phyloP scores from a whole-genome alignment of 2,113 vertebrate species.

The Raja brachyura region DNA sequence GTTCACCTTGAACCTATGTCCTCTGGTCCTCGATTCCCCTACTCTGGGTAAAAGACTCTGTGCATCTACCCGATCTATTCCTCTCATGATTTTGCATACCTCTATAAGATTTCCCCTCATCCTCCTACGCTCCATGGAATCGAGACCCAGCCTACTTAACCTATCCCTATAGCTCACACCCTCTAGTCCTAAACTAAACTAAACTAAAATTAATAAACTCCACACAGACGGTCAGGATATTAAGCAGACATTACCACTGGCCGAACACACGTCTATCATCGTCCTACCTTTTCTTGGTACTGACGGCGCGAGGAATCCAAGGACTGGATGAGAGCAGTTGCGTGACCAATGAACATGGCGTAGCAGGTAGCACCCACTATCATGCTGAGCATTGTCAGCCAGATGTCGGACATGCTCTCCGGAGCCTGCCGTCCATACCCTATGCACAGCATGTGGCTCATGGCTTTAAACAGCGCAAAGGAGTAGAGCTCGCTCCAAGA shows the following conservation, averaged over 20 bases:
- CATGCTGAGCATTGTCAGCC: slow-evolving; percentile 98
- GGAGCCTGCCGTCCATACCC: slow-evolving; percentile 90
- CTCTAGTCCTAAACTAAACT: no score
- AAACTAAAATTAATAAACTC: no score
- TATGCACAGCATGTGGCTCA: slow-evolving; percentile 99
- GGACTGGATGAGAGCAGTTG: slow-evolving; percentile 84
- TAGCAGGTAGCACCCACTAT: slow-evolving; percentile 95
- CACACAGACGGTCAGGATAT: no score
- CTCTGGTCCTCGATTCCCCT: no score
- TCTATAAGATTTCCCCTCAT: no score
- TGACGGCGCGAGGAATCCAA: slow-evolving; percentile 83
- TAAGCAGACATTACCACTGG: neutral
- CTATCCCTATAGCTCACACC: no score
- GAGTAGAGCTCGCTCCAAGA: slow-evolving; percentile 94
- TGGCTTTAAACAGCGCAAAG: slow-evolving; percentile 95
- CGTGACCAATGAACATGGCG: slow-evolving; percentile 90
- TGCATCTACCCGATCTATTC: no score
- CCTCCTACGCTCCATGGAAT: no score
- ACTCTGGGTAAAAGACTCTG: no score
- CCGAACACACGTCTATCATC: neutral
- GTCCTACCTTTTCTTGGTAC: slow-evolving; percentile 84
- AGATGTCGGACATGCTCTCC: slow-evolving; percentile 95
- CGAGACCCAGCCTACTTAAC: no score
- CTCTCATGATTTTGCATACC: no score
- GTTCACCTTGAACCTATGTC: no score